phyloP scores from a whole-genome alignment of 2,113 vertebrate genomes.

The Archilochus colubris region DNA sequence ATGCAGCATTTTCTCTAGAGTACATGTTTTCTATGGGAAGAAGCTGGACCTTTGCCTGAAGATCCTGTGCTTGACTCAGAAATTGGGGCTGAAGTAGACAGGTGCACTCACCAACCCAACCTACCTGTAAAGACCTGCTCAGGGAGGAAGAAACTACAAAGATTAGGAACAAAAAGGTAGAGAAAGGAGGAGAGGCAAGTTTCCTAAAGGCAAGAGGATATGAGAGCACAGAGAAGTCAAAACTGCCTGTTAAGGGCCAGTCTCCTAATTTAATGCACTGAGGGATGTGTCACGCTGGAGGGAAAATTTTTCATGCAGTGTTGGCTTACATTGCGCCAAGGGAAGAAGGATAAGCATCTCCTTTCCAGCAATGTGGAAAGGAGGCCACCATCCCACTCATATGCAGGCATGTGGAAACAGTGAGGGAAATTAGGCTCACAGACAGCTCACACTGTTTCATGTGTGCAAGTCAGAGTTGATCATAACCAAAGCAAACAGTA shows the following conservation, averaged over 20 bases:
- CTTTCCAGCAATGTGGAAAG: conserved; percentile 35
- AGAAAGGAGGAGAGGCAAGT: not conserved
- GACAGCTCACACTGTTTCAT: not conserved
- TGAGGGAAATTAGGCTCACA: conserved; percentile 19
- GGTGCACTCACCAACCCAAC: not conserved
- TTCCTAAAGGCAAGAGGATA: not conserved
- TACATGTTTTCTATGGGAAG: not conserved
- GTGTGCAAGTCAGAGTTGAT: not conserved
- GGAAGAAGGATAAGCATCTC: conserved; percentile 23
- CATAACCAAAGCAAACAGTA: not conserved
- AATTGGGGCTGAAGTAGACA: not conserved
- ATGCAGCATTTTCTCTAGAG: not conserved
- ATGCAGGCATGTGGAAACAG: conserved; percentile 39
- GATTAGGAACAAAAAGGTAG: not conserved
- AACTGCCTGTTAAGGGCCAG: not conserved
- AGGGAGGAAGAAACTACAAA: not conserved
- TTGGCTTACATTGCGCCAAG: not conserved
- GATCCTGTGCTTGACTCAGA: not conserved
- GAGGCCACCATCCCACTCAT: conserved; percentile 50
- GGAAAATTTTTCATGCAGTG: conserved; percentile 11
- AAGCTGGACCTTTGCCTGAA: not conserved
- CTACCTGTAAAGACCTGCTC: not conserved
- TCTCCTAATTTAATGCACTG: not conserved
- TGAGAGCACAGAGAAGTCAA: not conserved
- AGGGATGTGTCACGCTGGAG: not conserved